Evolutionary conservation across 2,113 vertebrate species (phyloP), one percentile per base, ranked within the genome.

Genomic region (Balaeniceps rex): DNA sequence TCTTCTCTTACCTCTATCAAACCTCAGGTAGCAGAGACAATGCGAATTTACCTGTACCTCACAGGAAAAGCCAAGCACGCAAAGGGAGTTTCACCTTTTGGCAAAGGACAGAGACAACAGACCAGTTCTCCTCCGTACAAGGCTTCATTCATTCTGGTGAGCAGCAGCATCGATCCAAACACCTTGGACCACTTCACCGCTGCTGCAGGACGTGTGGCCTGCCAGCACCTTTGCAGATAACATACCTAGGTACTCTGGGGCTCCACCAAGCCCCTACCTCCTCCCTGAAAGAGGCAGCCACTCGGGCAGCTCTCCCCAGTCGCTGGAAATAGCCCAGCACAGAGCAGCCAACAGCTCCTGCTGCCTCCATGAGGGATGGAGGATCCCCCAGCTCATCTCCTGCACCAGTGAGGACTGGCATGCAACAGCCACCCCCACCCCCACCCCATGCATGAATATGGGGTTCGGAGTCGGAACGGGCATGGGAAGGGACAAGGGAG

Each of bases 11-110:
- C 57, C 66, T 89, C 86, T 72, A 79, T 79, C 86, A 84, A 87
- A 96, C 36, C 77, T 91, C 52, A 61, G 58, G 77, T 85, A 94
- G 57, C 61, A 95, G n/a, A 80, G 42, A 90, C 36, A 92, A 60
- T 0, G 1, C 40, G 42, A 93, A 83, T 87, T 80, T 58, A 94
- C 58, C 74, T 63, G 54, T n/a, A 79, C 54, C 71, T 60, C 33
- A 42, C 1, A 85, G 33, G 14, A 91, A 85, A 77, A 54, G n/a
- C n/a, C n/a, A 70, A 63, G 74, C 40, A 66, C 23, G 33, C 19
- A 60, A 66, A 88, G 31, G 14, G 25, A 90, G 61, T 42, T 74
- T 81, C 88, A 87, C 86, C 69, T 93, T 29, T 51, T 87, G 81
- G 65, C 55, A 88, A 92, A 82, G 57, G 76, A 51, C 31, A 38